Evolutionary conservation across 2,113 vertebrate species (phyloP).

Genomic region (Sinosuthora webbiana): DNA sequence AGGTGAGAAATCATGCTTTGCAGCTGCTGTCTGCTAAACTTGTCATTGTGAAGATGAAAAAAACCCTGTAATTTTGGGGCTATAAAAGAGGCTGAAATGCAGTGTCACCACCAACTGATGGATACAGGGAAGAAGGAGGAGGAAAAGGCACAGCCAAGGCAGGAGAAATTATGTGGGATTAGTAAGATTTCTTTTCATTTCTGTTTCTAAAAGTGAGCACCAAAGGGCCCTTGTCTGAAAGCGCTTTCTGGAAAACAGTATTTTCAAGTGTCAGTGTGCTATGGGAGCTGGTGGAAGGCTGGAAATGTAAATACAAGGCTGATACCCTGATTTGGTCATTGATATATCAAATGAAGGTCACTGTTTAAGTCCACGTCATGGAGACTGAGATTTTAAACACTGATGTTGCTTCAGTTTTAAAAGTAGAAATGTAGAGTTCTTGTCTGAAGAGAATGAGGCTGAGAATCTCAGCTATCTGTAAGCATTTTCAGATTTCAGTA

Average conservation of each 20-base stretch:
- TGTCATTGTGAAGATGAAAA: background rate
- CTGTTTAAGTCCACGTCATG: background rate
- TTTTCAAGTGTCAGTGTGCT: background rate
- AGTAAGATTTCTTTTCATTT: background rate
- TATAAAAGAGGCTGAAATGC: background rate
- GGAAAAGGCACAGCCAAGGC: background rate
- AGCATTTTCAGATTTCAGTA: background rate
- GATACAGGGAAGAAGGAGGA: background rate
- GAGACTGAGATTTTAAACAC: background rate
- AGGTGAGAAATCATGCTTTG: background rate
- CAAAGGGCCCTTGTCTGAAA: background rate
- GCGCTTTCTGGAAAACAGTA: background rate
- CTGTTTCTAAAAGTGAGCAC: background rate
- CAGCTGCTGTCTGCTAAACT: background rate
- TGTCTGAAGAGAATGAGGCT: background rate
- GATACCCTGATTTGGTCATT: background rate
- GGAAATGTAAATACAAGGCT: background rate
- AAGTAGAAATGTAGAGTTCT: background rate
- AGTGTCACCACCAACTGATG: background rate
- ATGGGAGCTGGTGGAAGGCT: accelerated
- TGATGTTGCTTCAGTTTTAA: background rate
- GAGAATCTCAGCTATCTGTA: background rate
- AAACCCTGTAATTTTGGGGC: background rate
- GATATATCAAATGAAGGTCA: background rate
- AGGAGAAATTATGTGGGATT: background rate